Base-by-base conservation (phyloP, 2,888 invertebrate species). In the Drosophila kanekoi region DNA sequence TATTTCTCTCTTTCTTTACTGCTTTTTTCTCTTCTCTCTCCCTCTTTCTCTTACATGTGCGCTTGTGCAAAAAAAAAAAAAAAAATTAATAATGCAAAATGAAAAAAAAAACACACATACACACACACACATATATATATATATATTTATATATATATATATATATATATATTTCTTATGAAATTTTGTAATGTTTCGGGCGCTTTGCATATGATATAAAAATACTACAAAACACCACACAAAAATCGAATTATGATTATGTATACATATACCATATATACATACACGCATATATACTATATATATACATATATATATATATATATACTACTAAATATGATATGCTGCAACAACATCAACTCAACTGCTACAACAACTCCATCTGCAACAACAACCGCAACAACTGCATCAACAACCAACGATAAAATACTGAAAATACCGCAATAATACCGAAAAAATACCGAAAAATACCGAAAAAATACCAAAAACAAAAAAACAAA, bases 31-130 rank as follows among this genome's bases (percentile, higher is more conserved):
- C 53, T 71, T 51, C 63, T 71, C 72, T 76, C 69, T 73, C 69
- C 45, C 77, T 65, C 74, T 77, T 53, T 75, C 70, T 78, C 71
- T 79, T 84, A 81, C 81, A 81, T 82, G 82, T 85, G 82, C 81
- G 85, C 83, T 83, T 83, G 83, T 86, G 83, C 72, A 68, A 77
- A 75, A 77, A 68, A 74, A 68, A 66, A 58, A 72, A 59, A 13
- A 23, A 23, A 23, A 23, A 23, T n/a, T n/a, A n/a, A 18, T 2
- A 18, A 44, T 37, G 20, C 16, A 53, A 33, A 56, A 4, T 37
- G 44, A 59, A 70, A 56, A 59, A 60, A 51, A 48, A 68, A 68
- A 69, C 40, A 53, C 20, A 48, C 20, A 65, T n/a, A 70, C 8
- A 69, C 44, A 77, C 5, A 52, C 40, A 53, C 11, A 57, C 5